These are phyloP conservation scores for Lepus americanus DNA, from an alignment of 2,113 vertebrate genomes.

Conservation along the genomic window DNA sequence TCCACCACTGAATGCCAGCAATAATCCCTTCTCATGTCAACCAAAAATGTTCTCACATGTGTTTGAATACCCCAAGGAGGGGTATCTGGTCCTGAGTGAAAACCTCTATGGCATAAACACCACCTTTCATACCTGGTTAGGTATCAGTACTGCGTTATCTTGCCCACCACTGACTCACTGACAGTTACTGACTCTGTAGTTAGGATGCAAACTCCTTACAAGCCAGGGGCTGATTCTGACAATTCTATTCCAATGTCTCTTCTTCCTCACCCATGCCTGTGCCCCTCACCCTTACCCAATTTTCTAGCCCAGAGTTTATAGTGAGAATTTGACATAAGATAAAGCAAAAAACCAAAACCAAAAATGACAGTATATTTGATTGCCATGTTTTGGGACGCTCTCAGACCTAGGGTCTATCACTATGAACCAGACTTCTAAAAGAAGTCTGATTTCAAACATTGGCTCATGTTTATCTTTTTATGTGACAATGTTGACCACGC, in stretches of 20 bases:
- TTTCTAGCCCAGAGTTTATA: neutral
- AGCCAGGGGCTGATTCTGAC: neutral
- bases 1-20: neutral
- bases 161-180: neutral
- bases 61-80: neutral
- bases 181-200: neutral
- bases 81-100: neutral
- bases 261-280: neutral
- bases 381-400: neutral
- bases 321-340: neutral
- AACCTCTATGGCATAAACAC: neutral
- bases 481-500: neutral
- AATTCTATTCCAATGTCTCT: slow-evolving; percentile 1
- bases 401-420: neutral
- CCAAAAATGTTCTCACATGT: neutral
- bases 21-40: neutral
- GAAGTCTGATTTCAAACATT: neutral
- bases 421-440: slow-evolving; percentile 18
- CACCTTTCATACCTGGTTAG: neutral
- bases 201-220: neutral
- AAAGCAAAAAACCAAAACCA: neutral
- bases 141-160: neutral
- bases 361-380: neutral
- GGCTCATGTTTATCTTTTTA: neutral
- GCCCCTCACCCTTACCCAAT: neutral